These are phyloP conservation scores for Cryptus armator DNA, from an alignment of 2,888 invertebrate species.

Conservation along the genomic window DNA sequence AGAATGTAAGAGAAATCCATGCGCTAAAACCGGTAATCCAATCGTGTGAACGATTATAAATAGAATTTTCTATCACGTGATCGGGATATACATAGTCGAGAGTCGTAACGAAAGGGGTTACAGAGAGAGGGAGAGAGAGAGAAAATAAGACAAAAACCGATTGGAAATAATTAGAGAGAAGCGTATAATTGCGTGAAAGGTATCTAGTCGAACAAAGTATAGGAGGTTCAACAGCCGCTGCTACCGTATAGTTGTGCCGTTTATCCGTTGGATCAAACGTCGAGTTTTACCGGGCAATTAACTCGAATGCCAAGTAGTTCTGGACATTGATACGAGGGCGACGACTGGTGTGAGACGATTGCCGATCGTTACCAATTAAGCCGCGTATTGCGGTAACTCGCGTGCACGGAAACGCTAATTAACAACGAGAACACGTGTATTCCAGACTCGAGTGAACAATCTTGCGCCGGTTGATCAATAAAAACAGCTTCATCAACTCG, in stretches of 20 bases:
- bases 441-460: slow-evolving; percentile 37
- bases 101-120: not conserved
- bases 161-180: slow-evolving; percentile 55
- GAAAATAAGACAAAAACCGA: slow-evolving; percentile 39
- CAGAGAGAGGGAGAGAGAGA: no score
- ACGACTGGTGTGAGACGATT: slow-evolving; percentile 53
- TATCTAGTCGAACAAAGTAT: slow-evolving; percentile 3
- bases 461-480: slow-evolving; percentile 6
- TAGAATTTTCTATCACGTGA: slow-evolving; percentile 1
- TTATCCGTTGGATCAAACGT: not conserved
- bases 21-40: slow-evolving; percentile 37
- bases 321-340: slow-evolving; percentile 64
- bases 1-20: not conserved
- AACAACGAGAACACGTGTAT: not conserved
- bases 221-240: slow-evolving; percentile 34
- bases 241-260: no score
- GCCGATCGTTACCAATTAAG: slow-evolving; percentile 57
- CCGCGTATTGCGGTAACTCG: slow-evolving; percentile 41
- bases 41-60: slow-evolving; percentile 50
- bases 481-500: not conserved
- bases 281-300: slow-evolving; percentile 62
- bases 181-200: slow-evolving; percentile 50
- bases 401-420: slow-evolving; percentile 59
- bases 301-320: slow-evolving; percentile 54
- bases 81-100: not conserved